phyloP scores from a whole-genome alignment of 2,797 vertebrate species.

The Galagoides demidoff region DNA sequence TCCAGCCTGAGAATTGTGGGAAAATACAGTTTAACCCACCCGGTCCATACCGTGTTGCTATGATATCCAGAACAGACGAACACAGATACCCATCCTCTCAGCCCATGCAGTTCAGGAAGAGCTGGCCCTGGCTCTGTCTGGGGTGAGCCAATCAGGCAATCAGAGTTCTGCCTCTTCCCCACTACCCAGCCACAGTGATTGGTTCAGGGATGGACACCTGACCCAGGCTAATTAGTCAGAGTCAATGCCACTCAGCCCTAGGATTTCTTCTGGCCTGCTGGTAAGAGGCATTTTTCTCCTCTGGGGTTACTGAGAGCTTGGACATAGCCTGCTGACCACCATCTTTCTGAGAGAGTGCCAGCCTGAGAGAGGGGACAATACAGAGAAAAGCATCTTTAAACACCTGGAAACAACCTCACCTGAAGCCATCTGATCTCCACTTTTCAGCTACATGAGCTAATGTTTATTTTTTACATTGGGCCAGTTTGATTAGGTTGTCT shows the following conservation, averaged over 20 bases:
- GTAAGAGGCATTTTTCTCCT: neutral
- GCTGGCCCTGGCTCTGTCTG: neutral
- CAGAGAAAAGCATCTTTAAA: neutral
- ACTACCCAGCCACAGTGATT: neutral
- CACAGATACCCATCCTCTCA: neutral
- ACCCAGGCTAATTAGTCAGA: neutral
- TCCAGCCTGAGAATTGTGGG: neutral
- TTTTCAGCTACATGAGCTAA: neutral
- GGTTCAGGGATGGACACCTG: neutral
- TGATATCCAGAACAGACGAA: neutral
- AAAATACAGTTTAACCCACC: neutral
- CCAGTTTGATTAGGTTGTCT: neutral
- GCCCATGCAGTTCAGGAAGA: too few species aligned
- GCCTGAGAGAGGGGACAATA: neutral
- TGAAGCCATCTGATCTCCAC: neutral
- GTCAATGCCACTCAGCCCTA: too few species aligned
- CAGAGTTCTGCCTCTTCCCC: neutral
- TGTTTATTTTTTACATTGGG: neutral
- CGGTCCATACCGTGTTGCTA: neutral
- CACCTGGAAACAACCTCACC: neutral
- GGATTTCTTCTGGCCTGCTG: neutral
- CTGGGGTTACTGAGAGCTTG: neutral
- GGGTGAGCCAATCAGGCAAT: neutral
- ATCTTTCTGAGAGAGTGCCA: neutral
- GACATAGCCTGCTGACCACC: neutral